These are phyloP conservation scores for Zaprionus lineosus DNA, from an alignment of 2,888 invertebrate species.

Conservation along the genomic window DNA sequence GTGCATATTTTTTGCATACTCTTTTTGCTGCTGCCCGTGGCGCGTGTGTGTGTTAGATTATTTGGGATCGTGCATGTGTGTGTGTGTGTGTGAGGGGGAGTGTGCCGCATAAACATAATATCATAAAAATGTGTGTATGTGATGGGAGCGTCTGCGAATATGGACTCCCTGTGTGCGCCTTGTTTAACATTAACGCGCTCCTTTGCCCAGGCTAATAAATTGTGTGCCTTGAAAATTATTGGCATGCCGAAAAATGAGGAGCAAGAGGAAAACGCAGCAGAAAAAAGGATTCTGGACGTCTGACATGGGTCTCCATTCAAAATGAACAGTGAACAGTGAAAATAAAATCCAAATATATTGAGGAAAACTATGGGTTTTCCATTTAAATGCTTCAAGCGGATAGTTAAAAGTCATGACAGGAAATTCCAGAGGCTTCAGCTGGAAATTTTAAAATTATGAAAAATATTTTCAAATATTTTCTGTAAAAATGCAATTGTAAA, in stretches of 20 bases:
- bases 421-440: too few relatives aligned
- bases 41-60: constrained; percentile 27
- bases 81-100: constrained; percentile 38
- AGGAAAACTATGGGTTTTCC: not conserved
- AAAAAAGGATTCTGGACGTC: constrained; percentile 29
- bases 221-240: constrained; percentile 58
- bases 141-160: constrained; percentile 5
- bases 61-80: constrained; percentile 14
- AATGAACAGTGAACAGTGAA: constrained; percentile 5
- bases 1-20: constrained; percentile 21
- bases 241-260: constrained; percentile 41
- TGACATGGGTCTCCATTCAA: constrained; percentile 23
- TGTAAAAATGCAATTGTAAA: too few relatives aligned
- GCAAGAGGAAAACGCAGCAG: too few relatives aligned
- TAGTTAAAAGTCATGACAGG: too few relatives aligned
- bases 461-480: too few relatives aligned
- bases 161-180: constrained; percentile 36
- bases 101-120: constrained; percentile 62
- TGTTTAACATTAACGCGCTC: constrained; percentile 48
- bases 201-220: constrained; percentile 48
- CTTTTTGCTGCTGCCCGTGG: constrained; percentile 13
- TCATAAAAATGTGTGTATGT: constrained; percentile 48
- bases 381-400: too few relatives aligned
- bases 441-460: too few relatives aligned
- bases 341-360: not conserved